Base-by-base conservation (phyloP, 2,113 vertebrate species). In the Melospiza georgiana region DNA sequence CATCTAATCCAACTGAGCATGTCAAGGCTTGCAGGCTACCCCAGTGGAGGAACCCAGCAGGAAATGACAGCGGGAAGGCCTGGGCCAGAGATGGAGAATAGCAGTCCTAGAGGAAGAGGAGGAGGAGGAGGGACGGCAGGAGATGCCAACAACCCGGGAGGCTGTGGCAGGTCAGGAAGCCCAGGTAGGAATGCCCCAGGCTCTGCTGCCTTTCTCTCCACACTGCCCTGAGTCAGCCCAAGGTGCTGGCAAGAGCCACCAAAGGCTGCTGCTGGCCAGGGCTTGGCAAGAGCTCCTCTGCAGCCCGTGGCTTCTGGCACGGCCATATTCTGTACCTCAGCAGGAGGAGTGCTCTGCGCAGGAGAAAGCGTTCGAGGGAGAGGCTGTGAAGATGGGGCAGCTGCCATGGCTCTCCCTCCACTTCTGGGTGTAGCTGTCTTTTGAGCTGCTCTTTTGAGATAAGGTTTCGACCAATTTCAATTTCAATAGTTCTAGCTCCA, bases 1-100 rank as follows among this genome's bases (percentile, higher is more conserved):
- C 10, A 1, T n/a, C 23, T 27, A 13, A 63, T 28, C 35, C 14
- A 52, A n/a, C 5, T 1, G 0, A 9, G 30, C 2, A 0, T 2
- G 0, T 28, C 5, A 6, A 46, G 37, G 20, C 17, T 62, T 22
- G 16, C 5, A 39, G 62, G 13, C 33, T 28, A 6, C 18, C 28
- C 30, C 14, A 12, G 48, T 3, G 1, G 57, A 52, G 12, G 20
- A 24, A 17, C 8, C 10, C 5, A 4, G 15, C 35, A 41, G 30
- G 18, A 63, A 35, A 31, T 0, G 1, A 30, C 1, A 2, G 21
- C 0, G 1, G 15, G 15, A 52, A 52, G 16, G 25, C 33, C 46
- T 19, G 19, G 10, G 25, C 33, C 46, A 19, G 24, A 72, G 46
- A 52, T 1, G 6, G 25, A 15, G 8, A 52, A 17, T 6, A 10